Base-by-base conservation (phyloP, 2,888 invertebrate genomes). In the Nysson spinosus region DNA sequence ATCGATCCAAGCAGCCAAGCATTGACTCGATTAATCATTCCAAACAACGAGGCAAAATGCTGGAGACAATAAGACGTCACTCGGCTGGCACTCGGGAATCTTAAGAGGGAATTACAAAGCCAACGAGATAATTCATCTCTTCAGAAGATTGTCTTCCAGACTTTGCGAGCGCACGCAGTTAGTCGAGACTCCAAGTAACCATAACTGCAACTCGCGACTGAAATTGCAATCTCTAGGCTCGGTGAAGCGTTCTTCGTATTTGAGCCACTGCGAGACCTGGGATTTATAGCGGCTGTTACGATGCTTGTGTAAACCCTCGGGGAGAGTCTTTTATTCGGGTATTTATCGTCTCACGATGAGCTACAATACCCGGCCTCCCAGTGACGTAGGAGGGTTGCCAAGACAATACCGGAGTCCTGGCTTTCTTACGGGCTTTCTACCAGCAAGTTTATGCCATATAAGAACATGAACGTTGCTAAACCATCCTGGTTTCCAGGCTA, bases 211-310 rank as follows among this genome's bases (percentile, higher is more conserved):
- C 55, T 26, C n/a, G n/a, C n/a, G 24, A 54, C 55, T 26, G 39
- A 35, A 26, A 40, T 49, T 49, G 54, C 43, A 50, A 19, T 47
- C 28, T 26, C 54, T 32, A 26, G 19, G 46, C 16, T 52, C 46
- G 43, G 32, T 22, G 20, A 6, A 6, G 34, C 35, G 26, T 40
- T n/a, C 16, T n/a, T 68, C 63, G 72, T 74, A 79, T 76, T 79
- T 80, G 77, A 79, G 43, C 67, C 77, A 76, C 78, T 58, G 49
- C 56, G 68, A 75, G 69, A 71, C 57, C 50, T 64, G 51, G 71
- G 79, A 83, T 82, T 78, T 77, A 76, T 77, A 70, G 56, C 50
- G 26, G 60, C 17, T 64, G 34, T 56, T 64, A 52, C 35, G 42
- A n/a, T 16, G 61, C 46, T 61, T 67, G 47, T 44, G 63, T 51